Percentiles rank a stretch among this genome's conserved stretches.
Evolutionary conservation across 1,140 invertebrate species (phyloP).

Genomic region (Cyrtorhinus lividipennis): DNA sequence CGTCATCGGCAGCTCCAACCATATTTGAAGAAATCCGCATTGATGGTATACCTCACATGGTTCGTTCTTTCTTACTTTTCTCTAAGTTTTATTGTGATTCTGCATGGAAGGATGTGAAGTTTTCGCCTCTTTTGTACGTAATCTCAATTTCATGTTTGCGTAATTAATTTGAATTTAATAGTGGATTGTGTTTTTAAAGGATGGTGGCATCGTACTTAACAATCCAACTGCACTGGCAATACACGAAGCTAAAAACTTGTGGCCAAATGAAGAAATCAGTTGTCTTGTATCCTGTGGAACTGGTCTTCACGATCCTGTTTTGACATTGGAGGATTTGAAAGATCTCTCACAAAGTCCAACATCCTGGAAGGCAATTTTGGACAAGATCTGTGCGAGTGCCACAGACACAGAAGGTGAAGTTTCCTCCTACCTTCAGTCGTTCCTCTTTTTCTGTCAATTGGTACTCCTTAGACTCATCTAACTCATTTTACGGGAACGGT

Average conservation of each 20-base stretch:
- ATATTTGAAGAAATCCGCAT: slow-evolving; percentile 79
- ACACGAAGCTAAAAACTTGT: slow-evolving; percentile 72
- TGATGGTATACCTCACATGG: slow-evolving; percentile 63
- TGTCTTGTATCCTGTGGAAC: slow-evolving; percentile 83
- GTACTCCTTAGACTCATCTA: too few species aligned
- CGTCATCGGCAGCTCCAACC: slow-evolving; percentile 81
- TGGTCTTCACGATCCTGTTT: slow-evolving; percentile 38
- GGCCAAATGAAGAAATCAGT: slow-evolving; percentile 63
- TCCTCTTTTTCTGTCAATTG: too few species aligned
- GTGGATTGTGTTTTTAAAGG: slow-evolving; percentile 37
- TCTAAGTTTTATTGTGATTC: background rate
- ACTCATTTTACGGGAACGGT: too few species aligned
- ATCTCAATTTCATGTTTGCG: too few species aligned
- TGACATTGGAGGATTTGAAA: slow-evolving; percentile 26
- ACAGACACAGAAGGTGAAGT: slow-evolving; percentile 68
- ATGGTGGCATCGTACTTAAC: slow-evolving; percentile 76
- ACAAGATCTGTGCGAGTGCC: slow-evolving; percentile 74
- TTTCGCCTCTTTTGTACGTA: background rate
- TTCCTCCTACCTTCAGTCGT: too few species aligned
- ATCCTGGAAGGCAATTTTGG: slow-evolving; percentile 65
- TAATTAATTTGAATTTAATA: background rate
- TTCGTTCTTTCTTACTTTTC: slow-evolving; percentile 27
- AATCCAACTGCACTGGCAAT: slow-evolving; percentile 82
- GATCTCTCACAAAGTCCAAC: slow-evolving; percentile 31
- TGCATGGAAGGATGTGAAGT: background rate